Percentiles rank a stretch among this genome's conserved stretches.
These are phyloP conservation scores for Lacanobia wlatinum DNA, from an alignment of 2,888 invertebrate genomes.

Conservation along the genomic window DNA sequence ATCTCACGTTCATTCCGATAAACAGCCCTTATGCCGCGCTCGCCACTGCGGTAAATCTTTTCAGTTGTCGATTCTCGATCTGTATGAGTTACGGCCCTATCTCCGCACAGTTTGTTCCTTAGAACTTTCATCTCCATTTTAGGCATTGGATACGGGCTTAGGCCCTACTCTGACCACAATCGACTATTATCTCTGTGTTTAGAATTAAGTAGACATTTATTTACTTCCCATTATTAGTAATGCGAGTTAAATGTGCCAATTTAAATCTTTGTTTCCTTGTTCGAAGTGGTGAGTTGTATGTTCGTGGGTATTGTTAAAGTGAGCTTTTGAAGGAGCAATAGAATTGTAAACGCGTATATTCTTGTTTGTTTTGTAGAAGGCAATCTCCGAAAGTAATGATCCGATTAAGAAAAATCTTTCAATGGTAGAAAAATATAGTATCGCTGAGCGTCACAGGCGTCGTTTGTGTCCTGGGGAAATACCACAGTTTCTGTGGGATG, in stretches of 20 bases:
- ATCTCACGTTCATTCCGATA: slow-evolving; percentile 29
- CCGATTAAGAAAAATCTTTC: too few relatives aligned
- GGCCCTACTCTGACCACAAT: slow-evolving; percentile 68
- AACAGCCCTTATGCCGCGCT: slow-evolving; percentile 61
- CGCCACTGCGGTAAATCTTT: slow-evolving; percentile 75
- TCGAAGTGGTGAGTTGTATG: not conserved
- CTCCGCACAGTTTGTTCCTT: slow-evolving; percentile 69
- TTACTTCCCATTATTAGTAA: slow-evolving; percentile 49
- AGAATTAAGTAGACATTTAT: slow-evolving; percentile 57
- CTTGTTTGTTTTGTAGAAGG: too few relatives aligned
- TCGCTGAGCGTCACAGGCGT: too few relatives aligned
- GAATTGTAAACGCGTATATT: not conserved
- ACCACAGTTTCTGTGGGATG: not conserved
- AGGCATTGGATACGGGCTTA: slow-evolving; percentile 76
- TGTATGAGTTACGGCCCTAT: slow-evolving; percentile 80
- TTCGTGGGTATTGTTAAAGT: not conserved
- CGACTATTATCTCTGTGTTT: slow-evolving; percentile 56
- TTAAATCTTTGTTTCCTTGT: slow-evolving; percentile 36
- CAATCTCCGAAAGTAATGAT: too few relatives aligned
- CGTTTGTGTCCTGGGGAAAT: too few relatives aligned
- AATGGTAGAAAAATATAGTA: too few relatives aligned
- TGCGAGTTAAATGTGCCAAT: slow-evolving; percentile 25
- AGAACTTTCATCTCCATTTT: slow-evolving; percentile 86
- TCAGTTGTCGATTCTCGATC: slow-evolving; percentile 80
- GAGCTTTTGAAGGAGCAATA: too few relatives aligned